phyloP scores from a whole-genome alignment of 2,797 vertebrate species.

The Kryptopterus vitreolus region DNA sequence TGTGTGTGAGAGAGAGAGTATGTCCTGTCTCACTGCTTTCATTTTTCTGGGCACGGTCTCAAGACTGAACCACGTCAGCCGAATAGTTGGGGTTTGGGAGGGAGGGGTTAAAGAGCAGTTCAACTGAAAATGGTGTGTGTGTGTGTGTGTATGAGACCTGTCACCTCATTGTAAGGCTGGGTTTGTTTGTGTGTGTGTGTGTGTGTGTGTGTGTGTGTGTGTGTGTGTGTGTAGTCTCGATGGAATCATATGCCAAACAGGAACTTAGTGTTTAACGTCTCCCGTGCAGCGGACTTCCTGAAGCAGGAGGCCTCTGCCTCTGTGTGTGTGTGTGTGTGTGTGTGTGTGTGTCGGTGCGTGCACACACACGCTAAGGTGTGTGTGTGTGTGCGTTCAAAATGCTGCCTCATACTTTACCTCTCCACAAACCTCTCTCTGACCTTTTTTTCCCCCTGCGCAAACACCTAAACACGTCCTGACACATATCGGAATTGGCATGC shows the following conservation, averaged over 20 bases:
- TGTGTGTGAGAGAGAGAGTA: neutral
- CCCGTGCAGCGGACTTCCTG: slow-evolving; percentile 77
- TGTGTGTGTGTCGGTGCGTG: slow-evolving; percentile 23
- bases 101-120: slow-evolving; percentile 61
- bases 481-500: neutral
- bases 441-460: slow-evolving; percentile 60
- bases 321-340: neutral
- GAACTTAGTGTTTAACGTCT: slow-evolving; percentile 81
- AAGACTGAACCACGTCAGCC: slow-evolving; percentile 57
- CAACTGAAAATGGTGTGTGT: slow-evolving; percentile 53
- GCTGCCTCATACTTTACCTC: slow-evolving; percentile 80
- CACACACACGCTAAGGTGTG: slow-evolving; percentile 26
- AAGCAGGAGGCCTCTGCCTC: slow-evolving; percentile 62
- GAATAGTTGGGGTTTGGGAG: slow-evolving; percentile 53
- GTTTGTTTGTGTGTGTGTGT: slow-evolving; percentile 3
- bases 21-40: slow-evolving; percentile 61
- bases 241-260: slow-evolving; percentile 80
- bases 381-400: slow-evolving; percentile 64
- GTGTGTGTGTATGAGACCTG: neutral
- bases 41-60: slow-evolving; percentile 64
- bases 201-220: slow-evolving; percentile 39
- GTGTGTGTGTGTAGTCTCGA: slow-evolving; percentile 43
- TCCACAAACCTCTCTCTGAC: slow-evolving; percentile 69
- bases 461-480: slow-evolving; percentile 27
- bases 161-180: slow-evolving; percentile 4